Evolutionary conservation across 2,797 vertebrate genomes (phyloP).

Genomic region (Momotus momota): DNA sequence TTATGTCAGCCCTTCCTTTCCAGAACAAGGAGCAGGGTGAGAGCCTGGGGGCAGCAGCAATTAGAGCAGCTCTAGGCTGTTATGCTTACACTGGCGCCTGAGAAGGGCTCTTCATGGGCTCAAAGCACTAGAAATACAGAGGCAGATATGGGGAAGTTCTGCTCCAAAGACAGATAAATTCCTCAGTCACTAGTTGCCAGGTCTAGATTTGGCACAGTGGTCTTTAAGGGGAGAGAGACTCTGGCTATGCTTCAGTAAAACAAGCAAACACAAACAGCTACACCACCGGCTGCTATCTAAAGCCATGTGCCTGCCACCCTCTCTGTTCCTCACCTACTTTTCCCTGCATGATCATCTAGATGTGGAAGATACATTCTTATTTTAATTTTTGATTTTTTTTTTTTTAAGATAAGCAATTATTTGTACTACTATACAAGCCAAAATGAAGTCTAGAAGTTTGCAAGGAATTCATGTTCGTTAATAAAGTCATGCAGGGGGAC

Average conservation of each 20-base stretch:
- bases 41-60: conserved; percentile 20
- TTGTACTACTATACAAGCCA: not conserved
- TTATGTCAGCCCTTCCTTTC: conserved; percentile 54
- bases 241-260: conserved; percentile 8
- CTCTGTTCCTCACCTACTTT: not conserved
- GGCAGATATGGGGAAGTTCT: not conserved
- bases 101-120: not conserved
- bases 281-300: not conserved
- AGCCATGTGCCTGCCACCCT: not conserved
- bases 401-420: not conserved
- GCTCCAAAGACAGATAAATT: not conserved
- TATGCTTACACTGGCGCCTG: not conserved
- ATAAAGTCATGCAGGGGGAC: not conserved
- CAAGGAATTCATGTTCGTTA: not conserved
- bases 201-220: not conserved
- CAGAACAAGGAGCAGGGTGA: not conserved
- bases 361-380: not conserved
- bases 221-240: not conserved
- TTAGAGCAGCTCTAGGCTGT: conserved; percentile 23
- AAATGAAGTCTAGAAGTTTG: not conserved
- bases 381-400: not conserved
- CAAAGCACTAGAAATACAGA: not conserved
- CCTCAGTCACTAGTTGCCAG: not conserved
- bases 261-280: not conserved
- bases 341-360: not conserved